Evolutionary conservation across 2,797 vertebrate genomes (phyloP).

Genomic region (Hephaestus fuliginosus): DNA sequence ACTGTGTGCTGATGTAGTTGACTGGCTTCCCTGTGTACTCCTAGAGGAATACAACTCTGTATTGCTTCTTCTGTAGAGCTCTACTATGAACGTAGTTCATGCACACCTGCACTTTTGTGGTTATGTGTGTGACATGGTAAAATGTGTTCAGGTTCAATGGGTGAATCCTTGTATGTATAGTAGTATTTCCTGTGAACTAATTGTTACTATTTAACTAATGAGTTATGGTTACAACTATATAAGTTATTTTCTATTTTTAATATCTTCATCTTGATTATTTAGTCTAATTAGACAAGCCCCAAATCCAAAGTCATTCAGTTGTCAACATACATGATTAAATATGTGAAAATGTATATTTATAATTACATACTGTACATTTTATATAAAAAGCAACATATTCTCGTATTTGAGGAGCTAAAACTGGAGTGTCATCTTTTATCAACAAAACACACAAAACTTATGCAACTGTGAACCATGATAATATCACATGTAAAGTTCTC

Average conservation of each 20-base stretch:
- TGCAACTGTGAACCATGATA: neutral
- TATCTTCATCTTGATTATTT: neutral
- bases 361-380: too few relatives aligned
- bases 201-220: too few relatives aligned
- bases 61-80: slow-evolving; percentile 36
- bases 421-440: too few relatives aligned
- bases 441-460: too few relatives aligned
- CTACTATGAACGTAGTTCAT: slow-evolving; percentile 16
- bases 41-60: slow-evolving; percentile 43
- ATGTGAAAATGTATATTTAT: too few relatives aligned
- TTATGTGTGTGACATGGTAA: neutral
- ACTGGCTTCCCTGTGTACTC: slow-evolving; percentile 57
- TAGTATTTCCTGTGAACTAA: neutral
- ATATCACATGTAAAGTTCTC: too few relatives aligned
- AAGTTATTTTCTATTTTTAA: too few relatives aligned
- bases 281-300: neutral
- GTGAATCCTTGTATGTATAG: neutral
- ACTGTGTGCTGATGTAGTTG: slow-evolving; percentile 64
- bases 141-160: neutral
- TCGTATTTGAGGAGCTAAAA: too few relatives aligned
- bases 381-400: too few relatives aligned
- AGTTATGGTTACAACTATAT: too few relatives aligned
- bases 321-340: too few relatives aligned
- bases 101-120: slow-evolving; percentile 20
- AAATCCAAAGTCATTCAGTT: neutral